A percentile compares a stretch with the other conserved stretches of the same genome.
Conservation (phyloP, 2,797 vertebrate genomes). For the Microcaecilia unicolor region DNA sequence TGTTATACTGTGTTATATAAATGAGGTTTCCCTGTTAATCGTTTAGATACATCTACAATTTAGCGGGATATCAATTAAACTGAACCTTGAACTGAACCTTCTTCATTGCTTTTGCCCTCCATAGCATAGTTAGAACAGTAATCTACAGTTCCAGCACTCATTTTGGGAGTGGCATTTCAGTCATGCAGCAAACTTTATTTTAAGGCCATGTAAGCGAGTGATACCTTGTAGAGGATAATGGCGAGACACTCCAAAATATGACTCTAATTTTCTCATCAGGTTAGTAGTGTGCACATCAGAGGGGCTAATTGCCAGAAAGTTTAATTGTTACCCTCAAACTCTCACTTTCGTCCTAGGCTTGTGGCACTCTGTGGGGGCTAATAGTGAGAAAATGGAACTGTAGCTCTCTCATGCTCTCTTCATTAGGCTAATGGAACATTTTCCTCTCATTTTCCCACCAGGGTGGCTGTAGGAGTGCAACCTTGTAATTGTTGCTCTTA, state of each 20-base stretch:
- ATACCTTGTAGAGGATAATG: slow-evolving; percentile 14
- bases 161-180: too few relatives aligned
- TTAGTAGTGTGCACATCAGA: slow-evolving; percentile 29
- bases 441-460: slow-evolving; percentile 66
- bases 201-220: too few relatives aligned
- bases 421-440: slow-evolving; percentile 72
- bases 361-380: slow-evolving; percentile 47
- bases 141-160: too few relatives aligned
- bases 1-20: too few relatives aligned
- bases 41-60: too few relatives aligned
- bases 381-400: slow-evolving; percentile 53
- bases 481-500: slow-evolving; percentile 68
- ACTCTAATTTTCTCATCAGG: slow-evolving; percentile 42
- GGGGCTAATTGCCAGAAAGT: slow-evolving; percentile 57
- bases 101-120: too few relatives aligned
- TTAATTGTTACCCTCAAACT: slow-evolving; percentile 56
- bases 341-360: slow-evolving; percentile 35
- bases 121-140: too few relatives aligned
- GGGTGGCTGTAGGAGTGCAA: slow-evolving; percentile 59
- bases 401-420: slow-evolving; percentile 47
- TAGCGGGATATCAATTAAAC: too few relatives aligned
- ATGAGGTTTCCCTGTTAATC: too few relatives aligned
- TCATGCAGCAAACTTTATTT: too few relatives aligned
- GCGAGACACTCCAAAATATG: slow-evolving; percentile 23
- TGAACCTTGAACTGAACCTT: too few relatives aligned